Conservation (phyloP, 2,797 vertebrate species). For the Ctenosaura bakeri region DNA sequence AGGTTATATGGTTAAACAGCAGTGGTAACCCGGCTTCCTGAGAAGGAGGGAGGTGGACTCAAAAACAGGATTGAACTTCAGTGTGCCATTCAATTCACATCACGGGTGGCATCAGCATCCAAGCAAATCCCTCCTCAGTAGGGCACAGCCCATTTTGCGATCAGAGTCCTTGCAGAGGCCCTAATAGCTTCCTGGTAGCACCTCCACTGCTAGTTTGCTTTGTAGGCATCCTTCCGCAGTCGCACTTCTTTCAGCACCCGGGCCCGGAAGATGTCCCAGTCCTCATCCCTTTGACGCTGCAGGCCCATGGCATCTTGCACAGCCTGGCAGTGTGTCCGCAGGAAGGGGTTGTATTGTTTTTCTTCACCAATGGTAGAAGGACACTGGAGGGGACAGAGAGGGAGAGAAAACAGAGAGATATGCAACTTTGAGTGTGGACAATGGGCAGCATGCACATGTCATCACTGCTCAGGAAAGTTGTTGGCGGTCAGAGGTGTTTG, state of each 20-base stretch:
- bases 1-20: neutral
- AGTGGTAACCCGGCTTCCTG: neutral
- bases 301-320: conserved; percentile 86
- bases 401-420: neutral
- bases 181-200: no score
- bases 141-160: neutral
- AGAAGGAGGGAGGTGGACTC: neutral
- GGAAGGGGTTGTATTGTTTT: conserved; percentile 89
- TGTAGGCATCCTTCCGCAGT: conserved; percentile 85
- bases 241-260: conserved; percentile 86
- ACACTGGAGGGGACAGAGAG: conserved; percentile 73
- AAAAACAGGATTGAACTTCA: neutral
- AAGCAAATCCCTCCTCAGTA: neutral
- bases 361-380: conserved; percentile 89
- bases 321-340: conserved; percentile 83
- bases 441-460: no score
- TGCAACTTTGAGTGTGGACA: neutral
- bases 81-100: neutral
- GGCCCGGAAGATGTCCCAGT: conserved; percentile 86
- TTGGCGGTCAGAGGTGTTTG: no score
- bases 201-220: conserved; percentile 76
- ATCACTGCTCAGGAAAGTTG: neutral
- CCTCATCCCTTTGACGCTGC: conserved; percentile 84
- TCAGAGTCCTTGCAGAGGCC: neutral
- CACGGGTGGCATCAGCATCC: conserved; percentile 1